phyloP scores from a whole-genome alignment of 2,888 invertebrate genomes.

The Chalcosyrphus nemorum region DNA sequence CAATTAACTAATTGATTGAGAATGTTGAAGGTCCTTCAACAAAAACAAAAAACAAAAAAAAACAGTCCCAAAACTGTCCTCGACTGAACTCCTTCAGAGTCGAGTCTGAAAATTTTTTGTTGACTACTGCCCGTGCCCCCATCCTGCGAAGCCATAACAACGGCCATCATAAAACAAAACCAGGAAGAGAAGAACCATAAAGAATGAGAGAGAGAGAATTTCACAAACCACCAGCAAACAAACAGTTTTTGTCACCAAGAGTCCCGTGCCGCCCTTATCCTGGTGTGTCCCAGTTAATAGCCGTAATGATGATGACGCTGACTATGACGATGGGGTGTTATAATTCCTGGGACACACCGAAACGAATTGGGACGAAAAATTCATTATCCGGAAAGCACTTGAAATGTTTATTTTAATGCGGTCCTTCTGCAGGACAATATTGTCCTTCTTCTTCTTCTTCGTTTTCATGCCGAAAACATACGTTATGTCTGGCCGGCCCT shows the following conservation, averaged over 20 bases:
- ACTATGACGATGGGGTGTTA: constrained; percentile 52
- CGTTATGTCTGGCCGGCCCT: constrained; percentile 19
- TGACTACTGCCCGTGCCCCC: not conserved
- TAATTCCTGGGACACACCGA: constrained; percentile 65
- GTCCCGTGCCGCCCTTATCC: constrained; percentile 19
- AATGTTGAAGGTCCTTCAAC: constrained; percentile 56
- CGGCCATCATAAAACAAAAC: constrained; percentile 49
- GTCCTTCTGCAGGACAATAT: constrained; percentile 64
- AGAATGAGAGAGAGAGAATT: constrained; percentile 22
- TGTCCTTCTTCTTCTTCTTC: too few relatives aligned
- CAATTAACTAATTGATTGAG: constrained; percentile 72
- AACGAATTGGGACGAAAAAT: constrained; percentile 73
- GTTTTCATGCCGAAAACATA: constrained; percentile 67
- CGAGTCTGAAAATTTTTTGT: too few relatives aligned
- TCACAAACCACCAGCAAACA: constrained; percentile 43
- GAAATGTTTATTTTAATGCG: constrained; percentile 74
- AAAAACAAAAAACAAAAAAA: too few relatives aligned
- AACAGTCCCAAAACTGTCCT: constrained; percentile 66
- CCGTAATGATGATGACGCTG: constrained; percentile 40
- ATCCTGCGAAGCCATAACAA: constrained; percentile 18
- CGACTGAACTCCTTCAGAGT: constrained; percentile 16
- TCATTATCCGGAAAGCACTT: constrained; percentile 76
- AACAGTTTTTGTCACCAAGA: constrained; percentile 26
- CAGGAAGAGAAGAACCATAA: not conserved
- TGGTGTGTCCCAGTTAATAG: constrained; percentile 67